A percentile compares a stretch with the other conserved stretches of the same genome.
phyloP scores from a whole-genome alignment of 1,140 invertebrate species.

The Bilobella aurantiaca region DNA sequence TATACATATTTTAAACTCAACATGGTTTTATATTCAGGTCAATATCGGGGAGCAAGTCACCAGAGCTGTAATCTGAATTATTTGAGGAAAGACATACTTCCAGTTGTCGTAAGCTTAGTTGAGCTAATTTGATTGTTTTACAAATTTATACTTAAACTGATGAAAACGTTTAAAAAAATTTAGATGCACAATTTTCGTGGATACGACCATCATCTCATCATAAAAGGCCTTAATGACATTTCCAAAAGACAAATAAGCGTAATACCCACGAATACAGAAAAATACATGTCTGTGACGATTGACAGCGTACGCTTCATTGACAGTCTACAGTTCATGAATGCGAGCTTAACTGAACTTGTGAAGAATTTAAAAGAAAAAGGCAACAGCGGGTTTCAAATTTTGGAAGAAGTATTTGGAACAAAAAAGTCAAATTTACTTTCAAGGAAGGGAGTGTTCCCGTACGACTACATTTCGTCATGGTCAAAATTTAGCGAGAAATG shows the following conservation, averaged over 20 bases:
- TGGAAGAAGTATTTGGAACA: not conserved
- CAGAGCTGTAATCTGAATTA: not conserved
- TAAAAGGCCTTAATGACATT: slow-evolving; percentile 10
- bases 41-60: slow-evolving; percentile 13
- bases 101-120: not conserved
- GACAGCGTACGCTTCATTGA: slow-evolving; percentile 21
- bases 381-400: not conserved
- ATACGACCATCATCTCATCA: slow-evolving; percentile 19
- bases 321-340: slow-evolving; percentile 3
- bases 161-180: too few relatives aligned
- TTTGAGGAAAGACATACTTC: not conserved
- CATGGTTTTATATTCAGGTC: not conserved
- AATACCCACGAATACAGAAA: slow-evolving; percentile 15
- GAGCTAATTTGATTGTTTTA: not conserved
- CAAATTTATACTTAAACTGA: not conserved
- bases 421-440: not conserved
- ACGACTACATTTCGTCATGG: slow-evolving; percentile 14
- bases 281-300: slow-evolving; percentile 13
- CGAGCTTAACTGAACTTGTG: slow-evolving; percentile 2
- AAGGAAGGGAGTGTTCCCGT: slow-evolving; percentile 12
- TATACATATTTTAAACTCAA: not conserved
- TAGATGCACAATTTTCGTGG: slow-evolving; percentile 13
- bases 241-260: slow-evolving; percentile 6
- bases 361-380: slow-evolving; percentile 7
- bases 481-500: slow-evolving; percentile 30